Percentiles rank a stretch among this genome's conserved stretches.
These are phyloP conservation scores for Globodera ellingtonae DNA, from an alignment of 1,140 invertebrate species.

Conservation along the genomic window DNA sequence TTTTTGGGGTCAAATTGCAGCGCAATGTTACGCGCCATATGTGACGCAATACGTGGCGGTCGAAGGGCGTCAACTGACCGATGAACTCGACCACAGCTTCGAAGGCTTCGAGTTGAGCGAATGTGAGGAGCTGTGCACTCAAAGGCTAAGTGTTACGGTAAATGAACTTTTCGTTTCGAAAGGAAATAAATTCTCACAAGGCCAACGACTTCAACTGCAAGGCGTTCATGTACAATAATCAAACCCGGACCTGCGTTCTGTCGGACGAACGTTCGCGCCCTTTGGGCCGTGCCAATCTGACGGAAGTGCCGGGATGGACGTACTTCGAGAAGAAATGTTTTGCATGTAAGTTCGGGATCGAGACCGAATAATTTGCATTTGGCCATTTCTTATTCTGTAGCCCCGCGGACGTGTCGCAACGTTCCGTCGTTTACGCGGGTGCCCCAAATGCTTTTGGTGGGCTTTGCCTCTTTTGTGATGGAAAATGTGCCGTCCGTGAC, in stretches of 20 bases:
- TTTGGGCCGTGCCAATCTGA: slow-evolving; percentile 58
- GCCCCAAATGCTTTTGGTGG: slow-evolving; percentile 64
- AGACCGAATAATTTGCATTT: background rate
- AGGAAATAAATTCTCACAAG: slow-evolving; percentile 25
- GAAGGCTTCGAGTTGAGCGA: slow-evolving; percentile 55
- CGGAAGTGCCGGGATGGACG: slow-evolving; percentile 58
- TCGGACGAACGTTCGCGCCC: slow-evolving; percentile 63
- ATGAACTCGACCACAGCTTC: slow-evolving; percentile 59
- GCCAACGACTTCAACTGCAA: slow-evolving; percentile 65
- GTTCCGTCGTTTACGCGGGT: slow-evolving; percentile 62
- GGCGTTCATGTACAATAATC: slow-evolving; percentile 65
- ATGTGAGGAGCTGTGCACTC: slow-evolving; percentile 63
- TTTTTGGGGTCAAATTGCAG: slow-evolving; percentile 41
- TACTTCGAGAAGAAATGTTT: slow-evolving; percentile 66
- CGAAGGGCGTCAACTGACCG: slow-evolving; percentile 59
- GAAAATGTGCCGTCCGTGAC: slow-evolving; percentile 65
- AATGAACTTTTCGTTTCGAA: background rate
- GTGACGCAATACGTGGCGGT: slow-evolving; percentile 65
- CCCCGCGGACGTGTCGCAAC: slow-evolving; percentile 63
- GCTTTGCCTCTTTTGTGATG: slow-evolving; percentile 65
- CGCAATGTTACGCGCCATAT: slow-evolving; percentile 65
- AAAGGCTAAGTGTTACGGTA: slow-evolving; percentile 56
- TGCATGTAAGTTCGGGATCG: slow-evolving; percentile 49
- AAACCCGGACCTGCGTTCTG: slow-evolving; percentile 56
- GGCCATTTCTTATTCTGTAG: slow-evolving; percentile 16